Evolutionary conservation across 2,113 vertebrate species (phyloP), one percentile per base, ranked within the genome.

Genomic region (Picathartes gymnocephalus): DNA sequence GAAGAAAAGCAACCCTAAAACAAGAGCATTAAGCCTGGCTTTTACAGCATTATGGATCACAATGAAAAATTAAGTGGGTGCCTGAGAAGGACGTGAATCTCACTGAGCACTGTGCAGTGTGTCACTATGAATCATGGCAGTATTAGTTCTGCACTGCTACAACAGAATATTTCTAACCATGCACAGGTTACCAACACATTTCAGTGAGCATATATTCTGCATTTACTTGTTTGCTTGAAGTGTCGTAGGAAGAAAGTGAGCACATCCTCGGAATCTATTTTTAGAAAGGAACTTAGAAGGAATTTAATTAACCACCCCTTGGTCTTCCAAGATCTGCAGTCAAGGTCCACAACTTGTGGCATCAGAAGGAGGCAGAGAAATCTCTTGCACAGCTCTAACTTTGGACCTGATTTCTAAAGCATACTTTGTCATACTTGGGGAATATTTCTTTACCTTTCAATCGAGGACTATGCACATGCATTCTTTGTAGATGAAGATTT

Each of bases 401-500:
- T 47, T 42, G 53, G n/a, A 60, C 7, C 4, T 0, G 11, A 90
- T 65, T 58, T 47, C 53, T 25, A 37, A 66, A 76, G 33, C 14
- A 19, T 8, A n/a, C 2, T 40, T 69, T 31, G 33, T 39, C 35
- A 65, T 39, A 56, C 10, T 64, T 40, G 27, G 39, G 24, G 6
- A 51, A 62, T 74, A 68, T 82, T 56, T 45, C 30, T 27, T 42
- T 98, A 99, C 99, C 99, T 99, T 99, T 99, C 97, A 98, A 97
- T 66, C 98, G 98, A 94, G 99, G 99, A 93, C 99, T 99, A 16
- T 98, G 98, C 77, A 99, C 99, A 1, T 98, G 98, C 99, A 99
- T 99, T 96, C 99, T 98, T 96, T 99, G 99, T 58, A 99, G 98
- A 98, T 99, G 99, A 80, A 99, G 97, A 98, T 99, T 99, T 97